Percentiles rank a stretch among this genome's conserved stretches.
phyloP scores from a whole-genome alignment of 2,797 vertebrate species.

The Amblyopsis hoosieri region DNA sequence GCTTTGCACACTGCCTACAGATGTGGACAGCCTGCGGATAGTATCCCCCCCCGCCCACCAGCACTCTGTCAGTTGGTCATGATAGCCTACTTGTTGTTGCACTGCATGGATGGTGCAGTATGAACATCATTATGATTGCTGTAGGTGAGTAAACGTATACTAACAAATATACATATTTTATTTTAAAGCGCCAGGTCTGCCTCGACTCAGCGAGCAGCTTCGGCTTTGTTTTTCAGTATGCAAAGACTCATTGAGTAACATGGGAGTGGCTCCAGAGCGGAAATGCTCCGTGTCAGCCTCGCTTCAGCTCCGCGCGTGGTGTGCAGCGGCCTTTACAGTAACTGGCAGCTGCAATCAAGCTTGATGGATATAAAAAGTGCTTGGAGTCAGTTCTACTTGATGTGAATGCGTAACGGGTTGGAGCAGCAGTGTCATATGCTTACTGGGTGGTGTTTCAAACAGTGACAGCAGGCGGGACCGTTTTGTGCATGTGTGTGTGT shows the following conservation, averaged over 20 bases:
- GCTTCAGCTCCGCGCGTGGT: too few species aligned
- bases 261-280: too few species aligned
- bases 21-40: not conserved
- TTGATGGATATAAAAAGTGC: slow-evolving; percentile 17
- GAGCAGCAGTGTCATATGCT: slow-evolving; percentile 48
- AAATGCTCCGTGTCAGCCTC: too few species aligned
- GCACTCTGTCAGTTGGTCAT: too few species aligned
- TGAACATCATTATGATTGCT: too few species aligned
- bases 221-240: too few species aligned
- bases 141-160: not conserved
- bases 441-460: slow-evolving; percentile 44
- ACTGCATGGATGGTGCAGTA: too few species aligned
- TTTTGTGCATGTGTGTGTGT: slow-evolving; percentile 30
- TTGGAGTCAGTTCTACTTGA: slow-evolving; percentile 34
- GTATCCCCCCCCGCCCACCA: too few species aligned
- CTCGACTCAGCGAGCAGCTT: too few species aligned
- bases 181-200: too few species aligned
- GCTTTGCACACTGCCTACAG: not conserved
- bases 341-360: slow-evolving; percentile 52
- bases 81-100: too few species aligned
- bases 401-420: slow-evolving; percentile 40
- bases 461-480: slow-evolving; percentile 25
- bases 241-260: too few species aligned
- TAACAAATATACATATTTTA: not conserved
- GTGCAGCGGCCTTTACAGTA: slow-evolving; percentile 1